Percentiles rank a stretch among this genome's conserved stretches.
Conservation (phyloP, 2,113 vertebrate genomes). For the Telmatochromis sp. region DNA sequence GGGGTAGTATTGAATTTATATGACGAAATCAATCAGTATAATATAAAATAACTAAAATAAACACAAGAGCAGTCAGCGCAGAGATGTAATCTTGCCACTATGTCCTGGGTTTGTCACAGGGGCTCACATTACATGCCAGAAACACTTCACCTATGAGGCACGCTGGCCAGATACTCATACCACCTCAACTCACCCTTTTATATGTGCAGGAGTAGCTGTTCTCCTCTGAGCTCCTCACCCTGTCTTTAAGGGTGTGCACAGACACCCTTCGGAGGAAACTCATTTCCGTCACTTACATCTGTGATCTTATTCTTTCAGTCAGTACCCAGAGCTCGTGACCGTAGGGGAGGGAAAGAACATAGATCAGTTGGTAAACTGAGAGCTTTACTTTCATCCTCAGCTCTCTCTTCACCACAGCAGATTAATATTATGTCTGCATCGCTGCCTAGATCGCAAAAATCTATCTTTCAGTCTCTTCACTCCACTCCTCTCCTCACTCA, state of each 20-base stretch:
- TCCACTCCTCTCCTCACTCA: background rate
- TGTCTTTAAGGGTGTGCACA: background rate
- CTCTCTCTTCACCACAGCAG: background rate
- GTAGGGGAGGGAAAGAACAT: background rate
- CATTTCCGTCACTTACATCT: background rate
- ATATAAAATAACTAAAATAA: background rate
- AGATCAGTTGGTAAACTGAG: background rate
- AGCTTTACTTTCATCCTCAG: background rate
- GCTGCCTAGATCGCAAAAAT: background rate
- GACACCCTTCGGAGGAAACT: background rate
- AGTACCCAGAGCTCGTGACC: background rate
- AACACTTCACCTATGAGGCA: background rate
- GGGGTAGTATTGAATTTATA: background rate
- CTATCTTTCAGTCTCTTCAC: background rate
- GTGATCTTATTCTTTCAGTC: background rate
- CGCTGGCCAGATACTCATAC: fast-evolving
- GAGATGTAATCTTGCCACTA: background rate
- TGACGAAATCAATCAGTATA: background rate
- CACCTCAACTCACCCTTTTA: background rate
- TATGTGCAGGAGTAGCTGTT: background rate
- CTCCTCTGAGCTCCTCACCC: background rate
- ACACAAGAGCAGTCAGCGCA: background rate
- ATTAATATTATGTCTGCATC: background rate
- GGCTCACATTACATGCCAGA: background rate
- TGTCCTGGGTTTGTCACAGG: background rate